phyloP scores from a whole-genome alignment of 2,113 vertebrate species.

The Vulpes ferrilata region DNA sequence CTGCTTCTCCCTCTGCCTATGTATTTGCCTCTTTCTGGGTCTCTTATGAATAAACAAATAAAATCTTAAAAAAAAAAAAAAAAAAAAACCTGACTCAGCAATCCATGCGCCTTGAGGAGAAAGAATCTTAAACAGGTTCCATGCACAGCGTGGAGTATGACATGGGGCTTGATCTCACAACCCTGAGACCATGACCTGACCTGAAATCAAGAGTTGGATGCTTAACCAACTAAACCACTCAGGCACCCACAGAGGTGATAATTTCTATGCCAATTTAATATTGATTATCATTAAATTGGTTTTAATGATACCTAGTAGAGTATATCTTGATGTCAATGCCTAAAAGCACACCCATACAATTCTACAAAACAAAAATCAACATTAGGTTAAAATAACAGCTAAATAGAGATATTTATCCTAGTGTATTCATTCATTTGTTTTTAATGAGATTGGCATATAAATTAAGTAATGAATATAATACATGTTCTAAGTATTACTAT shows the following conservation, averaged over 20 bases:
- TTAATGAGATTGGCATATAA: not conserved
- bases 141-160: not conserved
- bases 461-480: slow-evolving; percentile 20
- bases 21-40: too few species aligned
- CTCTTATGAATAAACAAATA: too few species aligned
- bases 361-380: slow-evolving; percentile 56
- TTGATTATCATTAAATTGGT: not conserved
- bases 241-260: slow-evolving; percentile 39
- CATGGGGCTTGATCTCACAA: not conserved
- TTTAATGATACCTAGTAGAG: slow-evolving; percentile 51
- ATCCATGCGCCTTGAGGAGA: not conserved
- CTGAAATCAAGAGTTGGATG: not conserved
- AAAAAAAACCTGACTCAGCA: not conserved
- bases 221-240: too few species aligned
- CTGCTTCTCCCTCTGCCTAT: too few species aligned
- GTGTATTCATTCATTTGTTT: slow-evolving; percentile 47
- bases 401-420: not conserved
- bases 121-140: not conserved
- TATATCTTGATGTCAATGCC: not conserved
- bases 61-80: too few species aligned
- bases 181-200: not conserved
- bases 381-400: slow-evolving; percentile 29
- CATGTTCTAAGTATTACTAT: not conserved
- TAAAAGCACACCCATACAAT: slow-evolving; percentile 36
- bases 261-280: slow-evolving; percentile 75